Evolutionary conservation across 2,888 invertebrate genomes (phyloP).

Genomic region (Cartodere bifasciata): DNA sequence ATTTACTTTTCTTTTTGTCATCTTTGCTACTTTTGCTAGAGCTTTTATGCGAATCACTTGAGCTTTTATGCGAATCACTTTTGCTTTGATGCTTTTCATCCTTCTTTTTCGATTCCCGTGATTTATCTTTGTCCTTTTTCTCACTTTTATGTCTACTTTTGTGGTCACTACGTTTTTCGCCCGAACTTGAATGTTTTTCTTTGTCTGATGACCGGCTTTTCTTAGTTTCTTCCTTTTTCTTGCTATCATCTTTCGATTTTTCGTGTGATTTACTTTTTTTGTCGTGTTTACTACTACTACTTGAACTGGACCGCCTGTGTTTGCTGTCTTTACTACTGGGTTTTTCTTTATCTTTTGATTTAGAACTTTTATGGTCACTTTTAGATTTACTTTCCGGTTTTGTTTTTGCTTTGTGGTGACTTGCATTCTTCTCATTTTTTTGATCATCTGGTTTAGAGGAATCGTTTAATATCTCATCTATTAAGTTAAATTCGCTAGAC

Average conservation of each 20-base stretch:
- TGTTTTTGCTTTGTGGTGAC: conserved; percentile 2
- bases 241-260: conserved; percentile 9
- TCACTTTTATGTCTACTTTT: conserved; percentile 10
- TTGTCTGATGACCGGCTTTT: background rate
- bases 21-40: conserved; percentile 15
- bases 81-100: conserved; percentile 7
- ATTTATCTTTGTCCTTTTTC: conserved; percentile 7
- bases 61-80: conserved; percentile 19
- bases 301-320: background rate
- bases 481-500: conserved; percentile 31
- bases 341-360: conserved; percentile 1
- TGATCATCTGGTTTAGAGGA: conserved; percentile 9
- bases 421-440: conserved; percentile 11
- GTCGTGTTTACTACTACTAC: background rate
- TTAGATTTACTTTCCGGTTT: conserved; percentile 11
- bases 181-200: background rate
- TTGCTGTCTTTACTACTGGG: background rate
- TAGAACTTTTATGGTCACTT: conserved; percentile 2
- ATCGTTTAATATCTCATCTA: conserved; percentile 31
- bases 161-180: conserved; percentile 10
- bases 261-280: conserved; percentile 6
- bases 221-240: conserved; percentile 9
- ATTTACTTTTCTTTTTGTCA: conserved; percentile 17
- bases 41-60: conserved; percentile 26
- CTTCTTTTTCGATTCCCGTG: conserved; percentile 1